phyloP scores from a whole-genome alignment of 2,797 vertebrate genomes.

The Pseudomugil gertrudae region DNA sequence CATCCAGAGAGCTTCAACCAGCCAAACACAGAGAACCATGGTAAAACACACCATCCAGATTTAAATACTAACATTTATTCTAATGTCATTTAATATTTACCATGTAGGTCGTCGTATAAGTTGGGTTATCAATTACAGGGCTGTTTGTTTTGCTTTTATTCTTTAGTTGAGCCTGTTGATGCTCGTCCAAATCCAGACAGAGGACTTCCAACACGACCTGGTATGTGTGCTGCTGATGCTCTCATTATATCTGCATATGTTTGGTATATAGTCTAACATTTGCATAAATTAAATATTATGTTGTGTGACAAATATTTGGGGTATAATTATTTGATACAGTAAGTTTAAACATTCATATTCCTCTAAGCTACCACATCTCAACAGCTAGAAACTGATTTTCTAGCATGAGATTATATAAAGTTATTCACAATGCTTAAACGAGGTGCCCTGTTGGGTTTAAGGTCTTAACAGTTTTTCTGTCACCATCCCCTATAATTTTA shows the following conservation, averaged over 20 bases:
- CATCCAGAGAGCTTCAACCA: constrained; percentile 96
- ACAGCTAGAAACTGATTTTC: neutral
- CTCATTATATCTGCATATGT: neutral
- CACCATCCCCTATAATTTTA: neutral
- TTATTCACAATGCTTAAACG: neutral
- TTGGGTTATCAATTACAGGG: neutral
- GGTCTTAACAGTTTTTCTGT: neutral
- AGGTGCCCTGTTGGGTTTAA: too few species aligned
- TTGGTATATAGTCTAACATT: neutral
- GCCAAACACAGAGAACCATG: constrained; percentile 97
- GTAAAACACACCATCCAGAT: constrained; percentile 70
- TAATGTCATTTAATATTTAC: neutral
- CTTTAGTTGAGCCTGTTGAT: constrained; percentile 93
- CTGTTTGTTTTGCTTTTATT: neutral
- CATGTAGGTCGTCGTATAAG: neutral
- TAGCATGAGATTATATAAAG: neutral
- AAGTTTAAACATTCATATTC: neutral
- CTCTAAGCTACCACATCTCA: neutral
- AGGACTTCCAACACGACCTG: constrained; percentile 96
- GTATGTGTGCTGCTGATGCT: constrained; percentile 74
- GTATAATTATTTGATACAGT: too few species aligned
- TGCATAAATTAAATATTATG: neutral
- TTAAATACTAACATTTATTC: neutral
- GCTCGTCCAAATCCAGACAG: constrained; percentile 94
- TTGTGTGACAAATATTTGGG: too few species aligned